Percentiles rank a stretch among this genome's conserved stretches.
Conservation (phyloP, 2,888 invertebrate species). For the Leucophora obtusa region DNA sequence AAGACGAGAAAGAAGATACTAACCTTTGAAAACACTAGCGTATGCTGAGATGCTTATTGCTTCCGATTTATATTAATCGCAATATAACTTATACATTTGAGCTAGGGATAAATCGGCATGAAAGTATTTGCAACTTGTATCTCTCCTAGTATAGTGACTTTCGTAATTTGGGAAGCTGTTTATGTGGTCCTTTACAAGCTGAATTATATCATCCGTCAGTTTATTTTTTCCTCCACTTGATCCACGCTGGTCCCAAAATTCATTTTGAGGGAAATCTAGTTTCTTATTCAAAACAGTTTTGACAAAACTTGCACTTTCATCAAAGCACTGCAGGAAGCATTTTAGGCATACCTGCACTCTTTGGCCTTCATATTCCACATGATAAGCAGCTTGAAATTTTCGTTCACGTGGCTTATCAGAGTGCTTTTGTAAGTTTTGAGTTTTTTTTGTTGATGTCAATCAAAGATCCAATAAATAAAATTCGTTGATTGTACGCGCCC, state of each 20-base stretch:
- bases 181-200: too few species aligned
- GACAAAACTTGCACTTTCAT: too few species aligned
- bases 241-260: too few species aligned
- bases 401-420: constrained; percentile 33
- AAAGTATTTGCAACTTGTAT: constrained; percentile 53
- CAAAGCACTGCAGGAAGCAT: constrained; percentile 42
- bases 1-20: constrained; percentile 21
- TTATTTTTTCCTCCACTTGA: too few species aligned
- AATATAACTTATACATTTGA: constrained; percentile 58
- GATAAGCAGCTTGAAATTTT: constrained; percentile 27
- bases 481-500: constrained; percentile 48
- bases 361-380: too few species aligned
- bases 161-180: constrained; percentile 54
- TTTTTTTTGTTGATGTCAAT: constrained; percentile 47
- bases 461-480: constrained; percentile 47
- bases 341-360: constrained; percentile 40
- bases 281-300: too few species aligned
- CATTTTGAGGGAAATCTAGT: too few species aligned
- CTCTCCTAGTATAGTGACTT: constrained; percentile 52
- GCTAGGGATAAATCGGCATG: constrained; percentile 49
- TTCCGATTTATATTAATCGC: constrained; percentile 46
- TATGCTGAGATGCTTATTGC: constrained; percentile 45
- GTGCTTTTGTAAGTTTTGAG: constrained; percentile 31
- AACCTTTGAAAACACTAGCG: constrained; percentile 28
- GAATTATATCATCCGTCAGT: constrained; percentile 26